A percentile compares a stretch with the other conserved stretches of the same genome.
These are phyloP conservation scores for Actinernus sp. DNA, from an alignment of 92 coral and sea anemone genomes.

Conservation along the genomic window DNA sequence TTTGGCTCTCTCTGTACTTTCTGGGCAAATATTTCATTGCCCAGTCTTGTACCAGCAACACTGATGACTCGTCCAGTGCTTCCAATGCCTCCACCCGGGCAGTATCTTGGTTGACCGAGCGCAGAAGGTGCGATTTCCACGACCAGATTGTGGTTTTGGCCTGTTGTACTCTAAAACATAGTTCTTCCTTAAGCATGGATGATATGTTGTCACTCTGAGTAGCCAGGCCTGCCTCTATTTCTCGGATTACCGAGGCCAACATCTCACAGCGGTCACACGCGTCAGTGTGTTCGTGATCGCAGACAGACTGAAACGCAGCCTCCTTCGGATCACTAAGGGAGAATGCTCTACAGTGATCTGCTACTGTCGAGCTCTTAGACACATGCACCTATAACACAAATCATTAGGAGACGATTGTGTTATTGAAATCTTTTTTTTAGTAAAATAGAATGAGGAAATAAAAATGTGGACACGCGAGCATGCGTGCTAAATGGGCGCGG, in stretches of 20 bases:
- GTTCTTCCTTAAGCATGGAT: conserved; percentile 44
- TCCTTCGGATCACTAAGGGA: conserved; percentile 68
- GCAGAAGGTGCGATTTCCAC: conserved; percentile 63
- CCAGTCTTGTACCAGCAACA: conserved; percentile 31
- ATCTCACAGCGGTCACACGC: conserved; percentile 49
- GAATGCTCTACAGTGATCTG: conserved; percentile 68
- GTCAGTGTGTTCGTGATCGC: conserved; percentile 62
- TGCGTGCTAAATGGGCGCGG: background rate
- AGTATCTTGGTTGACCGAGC: conserved; percentile 54
- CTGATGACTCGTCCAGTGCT: conserved; percentile 42
- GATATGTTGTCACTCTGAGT: conserved; percentile 44
- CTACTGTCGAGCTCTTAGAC: conserved; percentile 51
- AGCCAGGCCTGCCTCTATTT: conserved; percentile 47
- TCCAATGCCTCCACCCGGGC: conserved; percentile 26
- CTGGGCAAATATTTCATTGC: conserved; percentile 57
- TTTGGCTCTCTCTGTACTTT: conserved; percentile 45
- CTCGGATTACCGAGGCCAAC: conserved; percentile 38
- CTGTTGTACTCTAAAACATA: conserved; percentile 35
- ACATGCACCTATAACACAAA: conserved; percentile 57
- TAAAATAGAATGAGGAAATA: too few species aligned
- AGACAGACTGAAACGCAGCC: conserved; percentile 46
- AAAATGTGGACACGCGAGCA: background rate
- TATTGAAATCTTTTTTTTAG: too few species aligned
- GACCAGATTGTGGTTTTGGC: conserved; percentile 25
- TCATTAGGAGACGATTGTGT: conserved; percentile 3